Conservation (phyloP, 2,113 vertebrate genomes). For the Manacus vitellinus region DNA sequence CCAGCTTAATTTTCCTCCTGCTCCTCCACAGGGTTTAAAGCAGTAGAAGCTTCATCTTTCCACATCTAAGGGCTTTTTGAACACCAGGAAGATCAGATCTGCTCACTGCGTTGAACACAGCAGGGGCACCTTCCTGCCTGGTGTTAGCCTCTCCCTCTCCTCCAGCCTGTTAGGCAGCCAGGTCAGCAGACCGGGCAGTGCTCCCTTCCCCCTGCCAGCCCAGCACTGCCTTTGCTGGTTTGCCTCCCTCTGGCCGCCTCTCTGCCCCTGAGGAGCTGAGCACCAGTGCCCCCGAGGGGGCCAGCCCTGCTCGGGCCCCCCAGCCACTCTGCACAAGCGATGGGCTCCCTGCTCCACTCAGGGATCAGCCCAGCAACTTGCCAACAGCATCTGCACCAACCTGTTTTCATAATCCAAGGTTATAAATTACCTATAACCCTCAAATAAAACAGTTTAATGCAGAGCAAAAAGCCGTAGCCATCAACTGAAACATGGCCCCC, state of each 20-base stretch:
- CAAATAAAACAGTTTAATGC: constrained; percentile 18
- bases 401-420: not conserved
- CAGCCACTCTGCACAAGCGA: not conserved
- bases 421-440: not conserved
- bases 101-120: not conserved
- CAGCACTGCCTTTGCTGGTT: not conserved
- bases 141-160: not conserved
- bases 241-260: not conserved
- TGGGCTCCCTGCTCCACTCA: not conserved
- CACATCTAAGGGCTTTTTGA: constrained; percentile 20
- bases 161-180: not conserved
- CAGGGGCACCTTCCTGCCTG: not conserved
- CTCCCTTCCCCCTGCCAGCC: not conserved
- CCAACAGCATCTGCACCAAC: not conserved
- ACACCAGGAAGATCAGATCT: constrained; percentile 48
- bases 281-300: not conserved
- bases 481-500: not conserved
- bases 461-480: not conserved
- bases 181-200: not conserved
- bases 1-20: not conserved
- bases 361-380: not conserved
- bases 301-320: not conserved
- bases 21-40: constrained; percentile 43
- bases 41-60: constrained; percentile 2
- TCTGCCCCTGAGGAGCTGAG: not conserved